Percentiles rank a stretch among this genome's conserved stretches.
Evolutionary conservation across 2,888 invertebrate genomes (phyloP).

Genomic region (Ophonus ardosiacus): DNA sequence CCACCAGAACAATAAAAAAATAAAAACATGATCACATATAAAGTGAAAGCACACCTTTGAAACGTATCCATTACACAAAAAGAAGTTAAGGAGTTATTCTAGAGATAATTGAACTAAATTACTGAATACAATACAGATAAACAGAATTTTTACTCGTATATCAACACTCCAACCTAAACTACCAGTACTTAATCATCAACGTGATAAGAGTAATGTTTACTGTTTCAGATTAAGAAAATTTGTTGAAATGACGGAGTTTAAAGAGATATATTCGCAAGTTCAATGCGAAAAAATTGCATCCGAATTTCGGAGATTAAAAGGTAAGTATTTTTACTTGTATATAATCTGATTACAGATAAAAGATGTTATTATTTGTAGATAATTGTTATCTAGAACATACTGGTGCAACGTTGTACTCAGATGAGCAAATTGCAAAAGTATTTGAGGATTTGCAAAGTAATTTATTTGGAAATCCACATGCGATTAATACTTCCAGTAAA

Average conservation of each 20-base stretch:
- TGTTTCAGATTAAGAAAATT: background rate
- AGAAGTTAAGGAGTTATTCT: background rate
- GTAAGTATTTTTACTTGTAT: constrained; percentile 65
- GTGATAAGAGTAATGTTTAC: background rate
- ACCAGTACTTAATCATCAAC: background rate
- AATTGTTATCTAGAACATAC: constrained; percentile 93
- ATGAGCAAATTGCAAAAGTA: constrained; percentile 83
- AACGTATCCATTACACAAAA: constrained; percentile 2
- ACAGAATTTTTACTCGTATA: constrained; percentile 11
- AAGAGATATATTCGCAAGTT: constrained; percentile 66
- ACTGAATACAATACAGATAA: constrained; percentile 3
- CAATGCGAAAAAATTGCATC: constrained; percentile 68
- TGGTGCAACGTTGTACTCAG: constrained; percentile 89
- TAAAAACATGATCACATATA: background rate
- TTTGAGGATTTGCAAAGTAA: constrained; percentile 83
- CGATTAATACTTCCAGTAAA: constrained; percentile 84
- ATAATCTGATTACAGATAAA: constrained; percentile 9
- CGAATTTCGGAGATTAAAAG: constrained; percentile 69
- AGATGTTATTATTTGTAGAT: constrained; percentile 75
- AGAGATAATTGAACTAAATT: background rate
- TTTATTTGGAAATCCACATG: constrained; percentile 95
- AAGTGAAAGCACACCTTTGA: constrained; percentile 19
- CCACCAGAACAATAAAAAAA: constrained; percentile 28
- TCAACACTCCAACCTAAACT: background rate
- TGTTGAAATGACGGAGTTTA: constrained; percentile 47